A percentile compares a stretch with the other conserved stretches of the same genome.
phyloP scores from a whole-genome alignment of 53 echinoderm and acorn worm genomes.

The Temnopleurus reevesii region DNA sequence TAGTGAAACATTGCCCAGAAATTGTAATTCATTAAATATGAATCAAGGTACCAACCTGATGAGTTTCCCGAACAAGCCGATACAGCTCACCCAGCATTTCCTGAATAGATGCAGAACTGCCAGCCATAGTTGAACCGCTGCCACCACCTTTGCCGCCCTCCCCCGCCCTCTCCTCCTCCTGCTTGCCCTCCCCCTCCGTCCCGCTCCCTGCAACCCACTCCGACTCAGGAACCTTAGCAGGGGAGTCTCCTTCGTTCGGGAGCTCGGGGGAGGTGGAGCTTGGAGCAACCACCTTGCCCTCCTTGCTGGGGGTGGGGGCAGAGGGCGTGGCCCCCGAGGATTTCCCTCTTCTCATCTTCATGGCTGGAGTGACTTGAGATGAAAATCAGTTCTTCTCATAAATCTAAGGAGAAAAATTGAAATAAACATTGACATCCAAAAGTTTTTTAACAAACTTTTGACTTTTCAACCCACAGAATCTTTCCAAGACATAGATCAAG shows the following conservation, averaged over 20 bases:
- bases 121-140: not conserved
- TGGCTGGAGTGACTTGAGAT: not conserved
- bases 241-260: conserved; percentile 32
- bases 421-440: too few relatives aligned
- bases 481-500: too few relatives aligned
- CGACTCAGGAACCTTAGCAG: conserved; percentile 10
- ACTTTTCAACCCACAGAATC: too few relatives aligned
- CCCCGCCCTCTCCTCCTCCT: not conserved
- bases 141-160: conserved; percentile 4
- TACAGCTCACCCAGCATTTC: conserved; percentile 80
- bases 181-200: not conserved
- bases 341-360: conserved; percentile 54
- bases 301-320: not conserved
- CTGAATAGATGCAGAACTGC: conserved; percentile 63
- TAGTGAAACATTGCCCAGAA: too few relatives aligned
- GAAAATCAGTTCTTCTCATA: not conserved
- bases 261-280: conserved; percentile 15
- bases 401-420: not conserved
- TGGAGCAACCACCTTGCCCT: not conserved
- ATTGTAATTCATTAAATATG: too few relatives aligned
- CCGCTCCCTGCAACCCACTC: conserved; percentile 36
- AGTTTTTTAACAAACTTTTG: too few relatives aligned
- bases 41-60: conserved; percentile 60
- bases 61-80: conserved; percentile 75
- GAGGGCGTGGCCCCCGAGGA: conserved; percentile 2